These are phyloP conservation scores for Orius insidiosus DNA, from an alignment of 1,140 invertebrate species.

Conservation along the genomic window DNA sequence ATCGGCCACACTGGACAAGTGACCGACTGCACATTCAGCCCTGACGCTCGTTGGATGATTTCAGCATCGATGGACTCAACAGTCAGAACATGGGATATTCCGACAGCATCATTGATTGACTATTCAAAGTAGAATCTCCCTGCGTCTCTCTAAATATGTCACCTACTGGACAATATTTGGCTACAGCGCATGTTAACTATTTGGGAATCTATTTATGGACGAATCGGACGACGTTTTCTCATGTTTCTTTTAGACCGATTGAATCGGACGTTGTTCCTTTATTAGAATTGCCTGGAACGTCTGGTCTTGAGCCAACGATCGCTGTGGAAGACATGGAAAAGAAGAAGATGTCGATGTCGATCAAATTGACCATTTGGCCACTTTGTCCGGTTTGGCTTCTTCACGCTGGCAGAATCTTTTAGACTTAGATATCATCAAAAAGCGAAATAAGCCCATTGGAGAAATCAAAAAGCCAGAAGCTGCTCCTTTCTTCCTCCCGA, in stretches of 20 bases:
- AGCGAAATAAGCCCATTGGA: conserved; percentile 80
- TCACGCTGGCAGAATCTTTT: conserved; percentile 89
- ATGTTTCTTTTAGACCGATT: conserved; percentile 63
- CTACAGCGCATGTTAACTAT: conserved; percentile 72
- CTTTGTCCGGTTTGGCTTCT: conserved; percentile 64
- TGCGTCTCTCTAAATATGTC: conserved; percentile 78
- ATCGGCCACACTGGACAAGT: conserved; percentile 56
- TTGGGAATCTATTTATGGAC: conserved; percentile 88
- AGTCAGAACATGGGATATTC: conserved; percentile 81
- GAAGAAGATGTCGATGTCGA: conserved; percentile 30
- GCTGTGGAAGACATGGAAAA: conserved; percentile 33
- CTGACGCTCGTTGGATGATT: conserved; percentile 80
- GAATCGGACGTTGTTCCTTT: conserved; percentile 36
- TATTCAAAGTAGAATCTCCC: conserved; percentile 51
- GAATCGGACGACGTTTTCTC: conserved; percentile 69
- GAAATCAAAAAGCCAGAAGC: conserved; percentile 56
- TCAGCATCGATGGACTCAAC: conserved; percentile 73
- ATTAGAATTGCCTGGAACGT: conserved; percentile 36
- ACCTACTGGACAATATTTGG: conserved; percentile 75
- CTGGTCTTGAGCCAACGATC: conserved; percentile 22
- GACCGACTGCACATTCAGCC: conserved; percentile 75
- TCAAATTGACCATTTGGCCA: conserved; percentile 70
- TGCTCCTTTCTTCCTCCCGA: conserved; percentile 91
- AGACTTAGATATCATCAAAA: conserved; percentile 75
- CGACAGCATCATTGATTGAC: conserved; percentile 58